phyloP scores from a whole-genome alignment of 2,113 vertebrate species.

The Cairina moschata region DNA sequence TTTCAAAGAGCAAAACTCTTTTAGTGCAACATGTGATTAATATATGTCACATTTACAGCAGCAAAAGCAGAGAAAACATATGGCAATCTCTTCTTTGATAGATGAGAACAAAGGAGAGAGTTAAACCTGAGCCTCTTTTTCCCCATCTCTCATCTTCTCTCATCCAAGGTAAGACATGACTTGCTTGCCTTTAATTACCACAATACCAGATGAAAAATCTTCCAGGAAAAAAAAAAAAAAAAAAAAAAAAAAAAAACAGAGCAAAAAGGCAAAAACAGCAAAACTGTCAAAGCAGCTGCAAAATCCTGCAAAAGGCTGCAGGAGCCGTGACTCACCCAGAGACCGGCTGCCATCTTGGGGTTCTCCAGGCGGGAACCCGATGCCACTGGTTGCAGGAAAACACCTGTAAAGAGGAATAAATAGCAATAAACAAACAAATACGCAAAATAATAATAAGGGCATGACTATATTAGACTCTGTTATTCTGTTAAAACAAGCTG shows the following conservation, averaged over 20 bases:
- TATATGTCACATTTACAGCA: background rate
- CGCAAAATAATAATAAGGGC: background rate
- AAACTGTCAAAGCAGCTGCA: background rate
- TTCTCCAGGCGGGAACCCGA: fast-evolving
- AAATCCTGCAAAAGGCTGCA: background rate
- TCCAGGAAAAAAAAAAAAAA: background rate
- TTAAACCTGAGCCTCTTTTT: background rate
- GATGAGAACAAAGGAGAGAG: constrained; percentile 2
- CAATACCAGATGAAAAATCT: background rate
- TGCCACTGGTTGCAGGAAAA: background rate
- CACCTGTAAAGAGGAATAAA: background rate
- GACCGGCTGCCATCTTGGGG: background rate
- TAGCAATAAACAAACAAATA: background rate
- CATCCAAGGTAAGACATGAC: background rate
- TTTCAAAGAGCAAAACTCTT: background rate
- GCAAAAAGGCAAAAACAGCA: background rate
- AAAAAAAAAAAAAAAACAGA: background rate
- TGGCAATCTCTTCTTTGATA: constrained; percentile 7
- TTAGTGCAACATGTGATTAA: background rate
- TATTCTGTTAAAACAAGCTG: background rate
- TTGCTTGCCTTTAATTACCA: constrained; percentile 36
- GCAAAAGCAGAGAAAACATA: background rate
- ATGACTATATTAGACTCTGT: background rate
- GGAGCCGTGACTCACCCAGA: background rate
- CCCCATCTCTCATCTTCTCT: background rate